These are phyloP conservation scores for Leptinotarsa haldemani DNA, from an alignment of 2,888 invertebrate species.

Conservation along the genomic window DNA sequence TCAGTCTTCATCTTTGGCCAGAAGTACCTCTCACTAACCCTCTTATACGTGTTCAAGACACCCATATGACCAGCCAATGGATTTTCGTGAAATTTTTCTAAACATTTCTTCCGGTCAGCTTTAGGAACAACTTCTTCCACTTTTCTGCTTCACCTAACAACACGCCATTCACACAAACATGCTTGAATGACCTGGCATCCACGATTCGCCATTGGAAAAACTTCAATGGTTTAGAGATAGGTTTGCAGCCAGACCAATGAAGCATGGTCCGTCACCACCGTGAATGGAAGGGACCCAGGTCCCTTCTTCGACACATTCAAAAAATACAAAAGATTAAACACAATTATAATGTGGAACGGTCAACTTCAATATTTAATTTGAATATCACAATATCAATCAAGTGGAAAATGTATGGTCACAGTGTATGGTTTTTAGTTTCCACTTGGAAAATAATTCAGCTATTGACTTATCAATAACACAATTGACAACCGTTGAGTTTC, in stretches of 20 bases:
- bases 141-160: conserved; percentile 13
- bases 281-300: no score
- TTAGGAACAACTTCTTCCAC: conserved; percentile 47
- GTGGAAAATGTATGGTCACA: no score
- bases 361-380: no score
- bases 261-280: no score
- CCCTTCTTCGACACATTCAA: no score
- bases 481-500: no score
- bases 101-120: conserved; percentile 21
- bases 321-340: no score
- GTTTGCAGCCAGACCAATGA: background rate
- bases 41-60: conserved; percentile 44
- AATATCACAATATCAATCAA: no score
- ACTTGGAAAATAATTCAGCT: no score
- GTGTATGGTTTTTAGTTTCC: no score
- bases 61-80: conserved; percentile 28
- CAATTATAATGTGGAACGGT: no score
- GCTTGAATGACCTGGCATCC: conserved; percentile 39
- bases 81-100: conserved; percentile 36
- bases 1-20: conserved; percentile 42
- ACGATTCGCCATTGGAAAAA: conserved; percentile 44
- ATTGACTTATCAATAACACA: no score
- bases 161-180: conserved; percentile 30
- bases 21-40: conserved; percentile 39
- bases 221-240: conserved; percentile 27